Evolutionary conservation across 2,113 vertebrate species (phyloP).

Genomic region (Bubo scandiacus): DNA sequence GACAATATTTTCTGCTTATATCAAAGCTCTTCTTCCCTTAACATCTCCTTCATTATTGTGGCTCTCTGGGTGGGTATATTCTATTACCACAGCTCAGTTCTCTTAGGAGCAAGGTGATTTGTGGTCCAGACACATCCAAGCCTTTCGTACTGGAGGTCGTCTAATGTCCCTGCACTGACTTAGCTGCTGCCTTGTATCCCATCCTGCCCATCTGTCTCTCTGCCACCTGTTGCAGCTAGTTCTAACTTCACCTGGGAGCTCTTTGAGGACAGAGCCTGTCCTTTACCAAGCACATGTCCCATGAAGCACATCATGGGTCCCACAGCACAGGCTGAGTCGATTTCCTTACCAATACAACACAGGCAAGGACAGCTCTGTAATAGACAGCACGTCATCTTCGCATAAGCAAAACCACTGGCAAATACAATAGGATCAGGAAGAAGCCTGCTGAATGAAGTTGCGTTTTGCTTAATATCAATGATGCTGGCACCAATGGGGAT

Average conservation of each 20-base stretch:
- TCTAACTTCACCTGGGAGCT: not conserved
- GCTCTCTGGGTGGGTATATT: not conserved
- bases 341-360: not conserved
- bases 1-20: not conserved
- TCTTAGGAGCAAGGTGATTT: not conserved
- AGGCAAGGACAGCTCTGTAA: not conserved
- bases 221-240: not conserved
- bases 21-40: not conserved
- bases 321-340: not conserved
- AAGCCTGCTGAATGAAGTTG: not conserved
- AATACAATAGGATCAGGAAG: slow-evolving; percentile 7
- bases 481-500: not conserved
- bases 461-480: not conserved
- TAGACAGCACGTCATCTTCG: not conserved
- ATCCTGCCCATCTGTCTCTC: not conserved
- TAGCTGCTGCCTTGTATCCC: not conserved
- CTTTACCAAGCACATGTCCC: not conserved
- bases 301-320: not conserved
- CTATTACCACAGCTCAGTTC: not conserved
- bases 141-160: not conserved
- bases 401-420: not conserved
- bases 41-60: not conserved
- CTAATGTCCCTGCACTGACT: not conserved
- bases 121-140: not conserved
- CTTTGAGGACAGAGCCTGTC: not conserved